Evolutionary conservation across 1,140 invertebrate species (phyloP).

Genomic region (Drosophila lacteicornis): DNA sequence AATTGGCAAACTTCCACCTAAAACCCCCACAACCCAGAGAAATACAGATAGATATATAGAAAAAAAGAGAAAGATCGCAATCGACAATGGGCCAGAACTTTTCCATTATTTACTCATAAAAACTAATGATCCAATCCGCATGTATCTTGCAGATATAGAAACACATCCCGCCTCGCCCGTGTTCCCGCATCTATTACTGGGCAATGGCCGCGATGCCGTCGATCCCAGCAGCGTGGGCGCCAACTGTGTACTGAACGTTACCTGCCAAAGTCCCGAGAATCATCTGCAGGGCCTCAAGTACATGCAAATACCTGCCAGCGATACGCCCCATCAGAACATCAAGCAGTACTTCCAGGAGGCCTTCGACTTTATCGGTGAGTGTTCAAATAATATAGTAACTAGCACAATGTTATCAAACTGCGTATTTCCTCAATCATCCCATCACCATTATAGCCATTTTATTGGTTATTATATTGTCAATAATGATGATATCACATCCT

Average conservation of each 20-base stretch:
- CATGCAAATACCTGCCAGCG: constrained; percentile 93
- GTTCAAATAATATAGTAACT: background rate
- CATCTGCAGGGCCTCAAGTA: constrained; percentile 90
- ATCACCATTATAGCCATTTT: background rate
- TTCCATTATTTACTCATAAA: constrained; percentile 59
- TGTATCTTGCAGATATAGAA: constrained; percentile 88
- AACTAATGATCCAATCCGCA: constrained; percentile 53
- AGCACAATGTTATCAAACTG: constrained; percentile 1
- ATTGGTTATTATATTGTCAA: constrained; percentile 1
- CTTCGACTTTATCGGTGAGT: constrained; percentile 95
- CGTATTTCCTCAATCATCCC: background rate
- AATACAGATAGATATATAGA: constrained; percentile 12
- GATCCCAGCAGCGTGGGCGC: constrained; percentile 90
- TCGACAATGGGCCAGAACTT: constrained; percentile 52
- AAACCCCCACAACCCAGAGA: constrained; percentile 2
- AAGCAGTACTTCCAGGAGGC: constrained; percentile 97
- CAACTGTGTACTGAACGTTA: constrained; percentile 93
- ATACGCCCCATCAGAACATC: constrained; percentile 95
- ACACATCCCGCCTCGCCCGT: constrained; percentile 92
- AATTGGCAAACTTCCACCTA: constrained; percentile 63
- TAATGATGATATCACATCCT: constrained; percentile 1
- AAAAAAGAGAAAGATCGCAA: constrained; percentile 15
- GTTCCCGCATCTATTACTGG: constrained; percentile 94
- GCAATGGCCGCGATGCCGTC: constrained; percentile 93
- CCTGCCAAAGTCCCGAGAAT: constrained; percentile 91